Base-by-base conservation (phyloP, 2,113 vertebrate species). In the Empidonax alnorum region DNA sequence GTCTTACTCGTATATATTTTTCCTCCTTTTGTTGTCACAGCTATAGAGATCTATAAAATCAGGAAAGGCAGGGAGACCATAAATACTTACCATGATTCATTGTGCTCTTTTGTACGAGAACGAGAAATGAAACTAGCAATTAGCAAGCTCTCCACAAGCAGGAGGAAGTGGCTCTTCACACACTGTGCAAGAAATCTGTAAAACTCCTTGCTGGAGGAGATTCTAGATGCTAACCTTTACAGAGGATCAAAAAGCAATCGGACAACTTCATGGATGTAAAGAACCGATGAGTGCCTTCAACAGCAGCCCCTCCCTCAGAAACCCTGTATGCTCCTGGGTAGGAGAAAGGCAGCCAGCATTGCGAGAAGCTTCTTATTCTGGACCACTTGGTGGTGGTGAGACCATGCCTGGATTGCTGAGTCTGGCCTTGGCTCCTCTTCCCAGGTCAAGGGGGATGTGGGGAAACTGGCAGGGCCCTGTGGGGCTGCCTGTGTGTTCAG, bases 131-230 rank as follows among this genome's bases (percentile, higher is more conserved):
- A 85, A 79, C 25, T 25, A 65, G 58, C 28, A 47, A 56, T 65
- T 53, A 83, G 59, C n/a, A 84, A 90, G n/a, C 39, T 88, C 35
- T 81, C 59, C 24, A 59, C 46, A 85, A 66, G 42, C 25, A 86
- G 50, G 28, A 84, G 49, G 49, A 82, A 73, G 31, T 27, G 22
- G 41, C 39, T 62, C 55, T 93, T 91, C 44, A 75, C 18, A 56
- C 12, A 30, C 24, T 11, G 14, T 37, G 35, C 55, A 71, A 84
- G 63, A 74, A 91, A 82, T 14, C 61, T 5, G 5, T 74, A 63
- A 71, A 93, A 58, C 22, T 69, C 52, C 14, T 77, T 77, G 39
- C 39, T 7, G 7, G 13, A 76, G 41, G 17, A 81, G 31, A 66
- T 21, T 35, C 46, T 77, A 63, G 42, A 49, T 62, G 37, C 25